These are phyloP conservation scores for Colostygia pectinataria DNA, from an alignment of 2,888 invertebrate genomes.

Conservation along the genomic window DNA sequence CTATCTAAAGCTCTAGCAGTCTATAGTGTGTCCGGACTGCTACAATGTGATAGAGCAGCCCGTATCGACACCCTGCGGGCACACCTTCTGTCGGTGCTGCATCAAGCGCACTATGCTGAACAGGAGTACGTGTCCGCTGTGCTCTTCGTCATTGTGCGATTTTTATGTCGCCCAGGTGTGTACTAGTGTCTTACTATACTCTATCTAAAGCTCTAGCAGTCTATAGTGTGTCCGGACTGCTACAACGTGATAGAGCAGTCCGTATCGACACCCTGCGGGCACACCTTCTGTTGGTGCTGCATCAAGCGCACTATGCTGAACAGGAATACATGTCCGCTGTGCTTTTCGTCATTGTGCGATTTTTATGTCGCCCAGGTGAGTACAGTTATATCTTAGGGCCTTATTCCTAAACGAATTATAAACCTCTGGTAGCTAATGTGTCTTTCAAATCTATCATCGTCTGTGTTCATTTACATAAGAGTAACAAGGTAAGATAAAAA, in stretches of 20 bases:
- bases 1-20: no score
- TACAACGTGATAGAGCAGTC: constrained; percentile 90
- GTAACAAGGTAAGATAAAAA: no score
- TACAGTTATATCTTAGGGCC: no score
- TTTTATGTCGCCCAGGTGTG: constrained; percentile 60
- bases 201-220: no score
- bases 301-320: constrained; percentile 93
- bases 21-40: constrained; percentile 90
- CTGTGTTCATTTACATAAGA: no score
- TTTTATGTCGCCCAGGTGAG: constrained; percentile 61
- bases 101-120: constrained; percentile 93
- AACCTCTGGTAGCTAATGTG: no score
- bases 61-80: constrained; percentile 95
- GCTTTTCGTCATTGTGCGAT: constrained; percentile 87
- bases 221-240: constrained; percentile 73
- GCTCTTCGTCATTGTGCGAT: constrained; percentile 87
- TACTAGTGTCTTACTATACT: background rate
- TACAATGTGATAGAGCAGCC: constrained; percentile 90
- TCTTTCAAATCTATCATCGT: no score
- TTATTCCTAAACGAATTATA: no score
- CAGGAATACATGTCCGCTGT: constrained; percentile 91
- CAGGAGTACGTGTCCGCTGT: constrained; percentile 91
- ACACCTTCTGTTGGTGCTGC: constrained; percentile 93
- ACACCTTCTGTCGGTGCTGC: constrained; percentile 93
- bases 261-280: constrained; percentile 95